Evolutionary conservation across 1,140 invertebrate species (phyloP), one percentile per base, ranked within the genome.

Genomic region (Colletes gigas): DNA sequence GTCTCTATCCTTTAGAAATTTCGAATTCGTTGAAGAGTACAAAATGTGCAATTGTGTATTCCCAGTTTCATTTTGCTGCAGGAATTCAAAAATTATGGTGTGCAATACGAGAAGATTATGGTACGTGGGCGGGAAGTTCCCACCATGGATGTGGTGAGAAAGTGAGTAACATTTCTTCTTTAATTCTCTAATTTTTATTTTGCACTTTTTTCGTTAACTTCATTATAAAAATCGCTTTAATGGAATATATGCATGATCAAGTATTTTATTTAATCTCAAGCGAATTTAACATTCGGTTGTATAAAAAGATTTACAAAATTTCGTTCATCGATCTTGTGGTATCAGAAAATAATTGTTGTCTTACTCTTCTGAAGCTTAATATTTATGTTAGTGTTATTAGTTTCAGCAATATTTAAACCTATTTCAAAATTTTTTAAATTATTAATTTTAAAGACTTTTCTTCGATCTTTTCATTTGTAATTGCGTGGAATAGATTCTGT

Each of bases 61-160:
- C 21, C 17, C 3, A 10, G 5, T 80, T 60, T 80, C 41, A 57
- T 75, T 80, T 83, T 87, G 72, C 92, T 83, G 41, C 85, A 94
- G 93, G 93, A 93, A 52, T 91, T 94, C 63, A 84, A 83, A 41
- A 78, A 87, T 10, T 83, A 79, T 66, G 93, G 92, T 4, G 83
- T 95, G 47, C 88, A 90, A 54, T 93, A 95, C 85, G 88, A 92
- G 67, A 95, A 95, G 88, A 91, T 95, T 21, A 89, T 90, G 80
- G 93, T 94, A 69, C 93, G 92, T 39, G 95, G 95, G 41, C 92
- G 93, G 60, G 87, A 93, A 39, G 87, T 95, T 50, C 94, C 94
- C 17, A 81, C 89, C 5, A 67, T 86, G 71, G 85, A 88, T 30
- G 89, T 89, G 73, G 91, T 92, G 14, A 78, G 84, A 62, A 86